Percentiles rank a stretch among this genome's conserved stretches.
phyloP scores from a whole-genome alignment of 2,113 vertebrate genomes.

The Nothocercus nigrocapillus region DNA sequence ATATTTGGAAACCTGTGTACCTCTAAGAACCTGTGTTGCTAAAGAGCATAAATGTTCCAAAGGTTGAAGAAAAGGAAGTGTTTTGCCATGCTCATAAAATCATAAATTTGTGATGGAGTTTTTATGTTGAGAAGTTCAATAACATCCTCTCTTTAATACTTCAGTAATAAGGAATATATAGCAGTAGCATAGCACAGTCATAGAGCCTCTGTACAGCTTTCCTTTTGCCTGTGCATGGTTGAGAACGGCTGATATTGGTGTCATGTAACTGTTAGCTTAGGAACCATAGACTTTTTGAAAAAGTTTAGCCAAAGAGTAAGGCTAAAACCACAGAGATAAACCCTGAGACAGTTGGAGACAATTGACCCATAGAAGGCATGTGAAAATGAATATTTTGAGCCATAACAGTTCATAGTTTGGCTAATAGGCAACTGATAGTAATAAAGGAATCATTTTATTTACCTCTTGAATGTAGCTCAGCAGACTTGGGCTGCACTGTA shows the following conservation, averaged over 20 bases:
- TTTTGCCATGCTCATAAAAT: not conserved
- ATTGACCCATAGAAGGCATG: not conserved
- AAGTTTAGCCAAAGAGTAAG: not conserved
- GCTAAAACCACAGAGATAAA: not conserved
- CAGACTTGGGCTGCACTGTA: not conserved
- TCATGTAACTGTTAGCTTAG: not conserved
- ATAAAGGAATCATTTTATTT: not conserved
- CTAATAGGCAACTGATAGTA: not conserved
- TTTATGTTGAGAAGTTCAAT: not conserved
- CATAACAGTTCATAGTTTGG: not conserved
- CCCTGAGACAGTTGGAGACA: not conserved
- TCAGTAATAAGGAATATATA: not conserved
- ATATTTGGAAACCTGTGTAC: not conserved
- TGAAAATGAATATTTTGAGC: not conserved
- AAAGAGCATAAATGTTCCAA: not conserved
- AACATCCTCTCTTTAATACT: not conserved
- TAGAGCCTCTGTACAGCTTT: not conserved
- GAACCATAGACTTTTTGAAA: not conserved
- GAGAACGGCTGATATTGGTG: not conserved
- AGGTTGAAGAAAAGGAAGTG: not conserved
- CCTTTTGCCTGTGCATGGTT: fast-evolving
- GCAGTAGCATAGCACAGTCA: not conserved
- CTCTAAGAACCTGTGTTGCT: not conserved
- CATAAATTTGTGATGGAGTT: not conserved
- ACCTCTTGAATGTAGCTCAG: not conserved